Evolutionary conservation across 2,888 invertebrate species (phyloP), one percentile per base, ranked within the genome.

Genomic region (Lasioglossum leucozonium): DNA sequence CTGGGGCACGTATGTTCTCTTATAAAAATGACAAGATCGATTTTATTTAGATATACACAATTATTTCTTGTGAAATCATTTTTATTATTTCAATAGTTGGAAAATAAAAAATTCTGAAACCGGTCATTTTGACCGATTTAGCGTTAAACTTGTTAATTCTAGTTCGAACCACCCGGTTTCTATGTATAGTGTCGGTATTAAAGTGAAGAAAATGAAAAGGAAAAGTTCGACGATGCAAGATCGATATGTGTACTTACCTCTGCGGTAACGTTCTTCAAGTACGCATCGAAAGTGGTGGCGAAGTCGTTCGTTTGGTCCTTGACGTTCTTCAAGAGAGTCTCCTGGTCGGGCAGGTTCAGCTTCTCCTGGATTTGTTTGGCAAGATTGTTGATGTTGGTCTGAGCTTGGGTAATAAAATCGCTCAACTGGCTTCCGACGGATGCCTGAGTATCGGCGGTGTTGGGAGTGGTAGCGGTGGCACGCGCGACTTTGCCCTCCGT

Each of bases 341-440:
- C 88, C 26, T 93, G 92, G 69, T 94, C 90, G 13, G 93, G 93
- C 1, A 93, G 75, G 40, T 92, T 91, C n/a, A 92, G 76, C 83
- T 93, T 85, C 51, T 93, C 82, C 79, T 91, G 91, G 44, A 94
- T 90, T 65, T 94, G 92, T 44, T 88, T 87, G 4, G 92, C 90
- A 16, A 95, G 81, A 34, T 88, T 90, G 42, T 89, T 91, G 58
- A 94, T 92, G 58, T 90, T 91, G 6, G 84, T 69, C 72, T 94
- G 93, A 8, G 94, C 94, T 44, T 92, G 90, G 34, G 18, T 88
- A 42, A 94, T 91, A 18, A 93, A 67, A 0, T 93, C 92, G 42
- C 55, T 30, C 13, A 92, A 69, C 80, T 91, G 91, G 51, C 87
- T 6, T 0, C 78, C 79, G 11, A 85, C 30, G 6, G 87, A 62